phyloP scores from a whole-genome alignment of 2,888 invertebrate genomes.

The Drosophila pegasa region DNA sequence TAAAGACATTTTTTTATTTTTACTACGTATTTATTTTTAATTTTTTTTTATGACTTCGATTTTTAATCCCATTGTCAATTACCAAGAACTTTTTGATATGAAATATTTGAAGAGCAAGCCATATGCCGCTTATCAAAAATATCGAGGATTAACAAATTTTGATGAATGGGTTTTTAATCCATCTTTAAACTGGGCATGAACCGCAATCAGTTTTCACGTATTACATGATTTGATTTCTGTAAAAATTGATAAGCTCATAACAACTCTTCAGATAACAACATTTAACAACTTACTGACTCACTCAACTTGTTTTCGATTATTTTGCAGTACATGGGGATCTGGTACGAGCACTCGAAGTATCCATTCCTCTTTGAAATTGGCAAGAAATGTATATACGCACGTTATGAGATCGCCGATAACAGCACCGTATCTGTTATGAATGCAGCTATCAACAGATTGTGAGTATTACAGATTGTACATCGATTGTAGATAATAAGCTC shows the following conservation, averaged over 20 bases:
- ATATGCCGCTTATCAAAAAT: not conserved
- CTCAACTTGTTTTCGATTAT: not conserved
- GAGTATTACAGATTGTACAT: slow-evolving; percentile 41
- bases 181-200: no score
- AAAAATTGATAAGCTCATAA: not conserved
- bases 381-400: slow-evolving; percentile 90
- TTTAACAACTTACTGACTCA: slow-evolving; percentile 4
- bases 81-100: not conserved
- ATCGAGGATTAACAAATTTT: not conserved
- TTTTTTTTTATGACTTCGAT: not conserved
- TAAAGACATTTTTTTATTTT: no score
- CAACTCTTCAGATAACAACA: not conserved
- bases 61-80: not conserved
- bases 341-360: slow-evolving; percentile 92
- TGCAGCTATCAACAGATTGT: slow-evolving; percentile 80
- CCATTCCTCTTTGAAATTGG: slow-evolving; percentile 91
- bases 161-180: not conserved
- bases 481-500: not conserved
- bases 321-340: slow-evolving; percentile 89
- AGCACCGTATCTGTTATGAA: slow-evolving; percentile 86
- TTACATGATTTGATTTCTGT: not conserved
- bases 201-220: not conserved
- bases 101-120: not conserved
- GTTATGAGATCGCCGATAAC: slow-evolving; percentile 86
- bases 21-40: no score